Evolutionary conservation across 2,888 invertebrate species (phyloP).

Genomic region (Eurytoma californica): DNA sequence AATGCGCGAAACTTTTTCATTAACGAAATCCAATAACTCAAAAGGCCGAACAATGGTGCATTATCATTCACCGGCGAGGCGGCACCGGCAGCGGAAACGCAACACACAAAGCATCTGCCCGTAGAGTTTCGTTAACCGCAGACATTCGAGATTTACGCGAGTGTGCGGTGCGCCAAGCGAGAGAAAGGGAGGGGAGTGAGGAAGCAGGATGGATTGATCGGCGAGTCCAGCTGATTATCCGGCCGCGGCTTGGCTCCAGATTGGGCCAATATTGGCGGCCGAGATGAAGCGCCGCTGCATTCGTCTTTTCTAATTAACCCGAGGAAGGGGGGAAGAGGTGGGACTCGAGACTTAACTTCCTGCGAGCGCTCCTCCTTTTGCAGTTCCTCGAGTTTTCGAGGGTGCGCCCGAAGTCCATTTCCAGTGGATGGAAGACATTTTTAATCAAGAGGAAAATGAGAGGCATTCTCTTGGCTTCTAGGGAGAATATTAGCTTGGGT

Average conservation of each 20-base stretch:
- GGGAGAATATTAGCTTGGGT: neutral
- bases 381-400: slow-evolving; percentile 1
- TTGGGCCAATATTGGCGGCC: slow-evolving; percentile 51
- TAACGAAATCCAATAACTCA: slow-evolving; percentile 41
- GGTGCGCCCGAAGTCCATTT: neutral
- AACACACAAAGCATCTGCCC: slow-evolving; percentile 30
- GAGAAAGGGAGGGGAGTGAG: neutral
- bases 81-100: neutral
- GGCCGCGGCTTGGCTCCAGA: slow-evolving; percentile 50
- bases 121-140: slow-evolving; percentile 61
- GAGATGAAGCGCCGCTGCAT: slow-evolving; percentile 59
- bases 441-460: slow-evolving; percentile 43
- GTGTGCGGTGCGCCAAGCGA: slow-evolving; percentile 42
- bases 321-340: neutral
- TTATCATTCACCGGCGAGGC: slow-evolving; percentile 26
- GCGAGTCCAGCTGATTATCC: slow-evolving; percentile 52
- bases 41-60: slow-evolving; percentile 32
- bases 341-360: slow-evolving; percentile 10
- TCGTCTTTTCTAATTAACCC: slow-evolving; percentile 67
- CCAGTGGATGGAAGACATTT: slow-evolving; percentile 3
- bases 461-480: slow-evolving; percentile 23
- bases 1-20: slow-evolving; percentile 27
- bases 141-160: slow-evolving; percentile 50
- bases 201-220: slow-evolving; percentile 51
- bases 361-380: slow-evolving; percentile 8